Percentiles rank a stretch among this genome's conserved stretches.
These are phyloP conservation scores for Manduca sexta DNA, from an alignment of 1,140 invertebrate genomes.

Conservation along the genomic window DNA sequence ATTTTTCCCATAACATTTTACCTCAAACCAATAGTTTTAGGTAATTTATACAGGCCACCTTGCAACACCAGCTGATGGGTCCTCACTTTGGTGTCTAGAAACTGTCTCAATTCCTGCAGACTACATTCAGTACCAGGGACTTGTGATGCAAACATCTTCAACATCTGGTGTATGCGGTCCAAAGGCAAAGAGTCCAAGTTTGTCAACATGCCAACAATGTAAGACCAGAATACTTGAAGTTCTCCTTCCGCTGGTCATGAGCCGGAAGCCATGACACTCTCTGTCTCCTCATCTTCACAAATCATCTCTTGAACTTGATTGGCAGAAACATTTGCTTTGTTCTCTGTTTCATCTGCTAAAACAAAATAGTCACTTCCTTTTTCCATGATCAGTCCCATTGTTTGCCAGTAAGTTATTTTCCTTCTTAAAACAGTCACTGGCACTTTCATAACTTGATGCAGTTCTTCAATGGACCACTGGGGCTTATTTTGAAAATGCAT, in stretches of 20 bases:
- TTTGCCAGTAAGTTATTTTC: constrained; percentile 94
- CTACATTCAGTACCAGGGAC: constrained; percentile 91
- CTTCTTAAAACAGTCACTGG: constrained; percentile 86
- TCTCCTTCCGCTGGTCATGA: constrained; percentile 95
- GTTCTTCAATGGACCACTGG: constrained; percentile 88
- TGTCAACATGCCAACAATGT: constrained; percentile 96
- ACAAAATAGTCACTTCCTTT: constrained; percentile 82
- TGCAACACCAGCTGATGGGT: constrained; percentile 90
- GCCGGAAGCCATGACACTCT: constrained; percentile 95
- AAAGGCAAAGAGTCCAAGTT: constrained; percentile 95
- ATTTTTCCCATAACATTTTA: neutral
- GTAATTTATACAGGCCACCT: constrained; percentile 90
- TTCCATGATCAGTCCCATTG: constrained; percentile 87
- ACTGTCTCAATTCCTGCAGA: constrained; percentile 89
- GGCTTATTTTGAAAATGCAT: constrained; percentile 93
- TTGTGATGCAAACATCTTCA: constrained; percentile 95
- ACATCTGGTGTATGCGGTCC: constrained; percentile 96
- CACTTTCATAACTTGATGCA: constrained; percentile 88
- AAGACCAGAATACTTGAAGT: constrained; percentile 96
- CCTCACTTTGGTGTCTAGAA: constrained; percentile 94
- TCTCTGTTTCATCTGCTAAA: constrained; percentile 80
- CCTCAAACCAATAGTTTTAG: constrained; percentile 73
- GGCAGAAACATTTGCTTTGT: constrained; percentile 46
- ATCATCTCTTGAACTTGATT: constrained; percentile 78
- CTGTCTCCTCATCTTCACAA: constrained; percentile 92